A percentile compares a stretch with the other conserved stretches of the same genome.
These are phyloP conservation scores for Actinia equina DNA, from an alignment of 64 coral and sea anemone species.

Conservation along the genomic window DNA sequence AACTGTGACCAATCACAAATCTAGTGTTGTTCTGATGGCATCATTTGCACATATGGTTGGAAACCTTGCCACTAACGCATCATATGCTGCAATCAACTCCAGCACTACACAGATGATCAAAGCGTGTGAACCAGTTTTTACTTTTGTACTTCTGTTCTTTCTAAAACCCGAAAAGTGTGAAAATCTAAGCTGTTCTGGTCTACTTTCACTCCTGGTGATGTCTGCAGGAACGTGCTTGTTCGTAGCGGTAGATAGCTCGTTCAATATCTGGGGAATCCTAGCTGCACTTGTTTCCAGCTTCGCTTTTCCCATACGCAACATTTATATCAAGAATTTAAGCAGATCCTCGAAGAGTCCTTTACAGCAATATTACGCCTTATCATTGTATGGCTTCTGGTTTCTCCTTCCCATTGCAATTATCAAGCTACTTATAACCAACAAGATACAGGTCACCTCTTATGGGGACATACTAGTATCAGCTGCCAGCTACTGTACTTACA, in stretches of 20 bases:
- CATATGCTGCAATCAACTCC: too few relatives aligned
- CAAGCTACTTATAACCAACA: neutral
- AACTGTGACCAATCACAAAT: neutral
- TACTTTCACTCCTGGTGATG: slow-evolving; percentile 12
- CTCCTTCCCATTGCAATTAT: neutral
- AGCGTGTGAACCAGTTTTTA: too few relatives aligned
- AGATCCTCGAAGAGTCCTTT: neutral
- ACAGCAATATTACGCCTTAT: neutral
- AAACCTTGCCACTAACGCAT: too few relatives aligned
- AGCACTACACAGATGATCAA: too few relatives aligned
- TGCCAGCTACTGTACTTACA: neutral
- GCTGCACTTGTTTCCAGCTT: neutral
- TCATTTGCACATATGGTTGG: neutral
- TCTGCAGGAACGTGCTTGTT: slow-evolving; percentile 22
- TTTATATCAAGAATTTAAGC: neutral
- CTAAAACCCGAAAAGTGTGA: neutral
- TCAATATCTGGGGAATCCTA: slow-evolving; percentile 14
- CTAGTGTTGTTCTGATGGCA: neutral
- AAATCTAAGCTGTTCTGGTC: neutral
- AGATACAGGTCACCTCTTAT: neutral
- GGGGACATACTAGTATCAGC: neutral
- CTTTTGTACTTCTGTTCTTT: neutral
- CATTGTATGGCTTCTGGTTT: neutral
- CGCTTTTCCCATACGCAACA: slow-evolving; percentile 17
- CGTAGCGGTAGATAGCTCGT: neutral